Evolutionary conservation across 2,113 vertebrate species (phyloP).

Genomic region (Semnopithecus entellus): DNA sequence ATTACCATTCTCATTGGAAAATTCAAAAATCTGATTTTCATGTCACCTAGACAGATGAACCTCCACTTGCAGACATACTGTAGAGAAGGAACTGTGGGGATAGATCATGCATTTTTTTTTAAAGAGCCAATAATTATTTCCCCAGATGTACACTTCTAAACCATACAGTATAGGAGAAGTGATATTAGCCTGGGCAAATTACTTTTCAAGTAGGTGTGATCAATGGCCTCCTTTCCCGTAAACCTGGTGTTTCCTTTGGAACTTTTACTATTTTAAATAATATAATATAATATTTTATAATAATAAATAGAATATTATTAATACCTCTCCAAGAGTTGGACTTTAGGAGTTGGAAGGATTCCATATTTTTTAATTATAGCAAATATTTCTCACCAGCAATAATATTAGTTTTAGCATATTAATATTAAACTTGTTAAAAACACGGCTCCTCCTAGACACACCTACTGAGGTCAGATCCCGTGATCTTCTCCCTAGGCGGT

Average conservation of each 20-base stretch:
- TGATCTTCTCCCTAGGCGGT: neutral
- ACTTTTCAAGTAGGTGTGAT: neutral
- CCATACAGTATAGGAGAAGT: neutral
- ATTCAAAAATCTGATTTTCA: neutral
- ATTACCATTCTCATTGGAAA: neutral
- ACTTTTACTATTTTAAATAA: neutral
- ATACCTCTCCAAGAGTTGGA: neutral
- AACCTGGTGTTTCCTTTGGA: neutral
- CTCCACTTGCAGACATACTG: neutral
- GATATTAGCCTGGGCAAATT: neutral
- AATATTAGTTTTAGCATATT: neutral
- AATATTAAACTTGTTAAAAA: slow-evolving; percentile 16
- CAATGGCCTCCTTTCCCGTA: neutral
- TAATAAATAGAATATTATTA: neutral
- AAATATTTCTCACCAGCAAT: neutral
- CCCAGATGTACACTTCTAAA: neutral
- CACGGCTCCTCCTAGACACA: neutral
- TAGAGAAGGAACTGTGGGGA: neutral
- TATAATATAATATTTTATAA: neutral
- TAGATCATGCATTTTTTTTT: neutral
- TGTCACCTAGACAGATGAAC: neutral
- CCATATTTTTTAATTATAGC: neutral
- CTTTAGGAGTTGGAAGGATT: neutral
- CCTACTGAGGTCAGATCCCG: neutral
- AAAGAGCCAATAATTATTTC: neutral